A percentile compares a stretch with the other conserved stretches of the same genome.
Conservation (phyloP, 1,140 invertebrate genomes). For the Proales similis region DNA sequence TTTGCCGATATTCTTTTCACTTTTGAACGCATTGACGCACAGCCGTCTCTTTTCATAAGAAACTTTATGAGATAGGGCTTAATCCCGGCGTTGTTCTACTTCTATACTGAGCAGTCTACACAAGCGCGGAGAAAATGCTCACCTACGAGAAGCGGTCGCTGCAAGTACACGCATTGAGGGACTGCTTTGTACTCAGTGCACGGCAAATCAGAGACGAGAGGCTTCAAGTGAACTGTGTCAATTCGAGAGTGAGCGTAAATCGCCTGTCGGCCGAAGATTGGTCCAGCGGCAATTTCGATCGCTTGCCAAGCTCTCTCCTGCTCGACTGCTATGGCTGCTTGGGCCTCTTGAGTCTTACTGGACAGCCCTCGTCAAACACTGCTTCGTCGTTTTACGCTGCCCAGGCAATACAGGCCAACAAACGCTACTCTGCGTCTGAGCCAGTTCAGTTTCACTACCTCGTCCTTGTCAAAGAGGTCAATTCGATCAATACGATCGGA, state of each 20-base stretch:
- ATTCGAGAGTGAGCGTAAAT: slow-evolving; percentile 9
- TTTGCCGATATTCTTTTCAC: no score
- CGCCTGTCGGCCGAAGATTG: slow-evolving; percentile 14
- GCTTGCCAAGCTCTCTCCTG: not conserved
- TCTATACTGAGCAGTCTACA: no score
- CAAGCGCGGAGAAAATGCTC: no score
- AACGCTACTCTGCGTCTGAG: not conserved
- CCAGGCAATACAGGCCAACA: not conserved
- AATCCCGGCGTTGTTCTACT: no score
- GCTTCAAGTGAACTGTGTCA: not conserved
- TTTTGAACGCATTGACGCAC: no score
- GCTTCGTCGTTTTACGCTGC: not conserved
- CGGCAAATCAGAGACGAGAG: slow-evolving; percentile 26
- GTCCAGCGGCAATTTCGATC: slow-evolving; percentile 6
- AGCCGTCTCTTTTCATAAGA: no score
- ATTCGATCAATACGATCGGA: slow-evolving; percentile 5
- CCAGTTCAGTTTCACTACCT: slow-evolving; percentile 10
- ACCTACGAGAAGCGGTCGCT: no score
- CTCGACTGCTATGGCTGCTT: slow-evolving; percentile 19
- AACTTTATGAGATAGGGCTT: no score
- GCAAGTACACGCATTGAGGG: slow-evolving; percentile 14
- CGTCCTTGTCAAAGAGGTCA: slow-evolving; percentile 31
- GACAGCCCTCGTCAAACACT: no score
- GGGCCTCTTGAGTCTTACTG: slow-evolving; percentile 20
- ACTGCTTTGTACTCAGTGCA: slow-evolving; percentile 11